Evolutionary conservation across 1,140 invertebrate species (phyloP).

Genomic region (Thaumatotibia leucotreta): DNA sequence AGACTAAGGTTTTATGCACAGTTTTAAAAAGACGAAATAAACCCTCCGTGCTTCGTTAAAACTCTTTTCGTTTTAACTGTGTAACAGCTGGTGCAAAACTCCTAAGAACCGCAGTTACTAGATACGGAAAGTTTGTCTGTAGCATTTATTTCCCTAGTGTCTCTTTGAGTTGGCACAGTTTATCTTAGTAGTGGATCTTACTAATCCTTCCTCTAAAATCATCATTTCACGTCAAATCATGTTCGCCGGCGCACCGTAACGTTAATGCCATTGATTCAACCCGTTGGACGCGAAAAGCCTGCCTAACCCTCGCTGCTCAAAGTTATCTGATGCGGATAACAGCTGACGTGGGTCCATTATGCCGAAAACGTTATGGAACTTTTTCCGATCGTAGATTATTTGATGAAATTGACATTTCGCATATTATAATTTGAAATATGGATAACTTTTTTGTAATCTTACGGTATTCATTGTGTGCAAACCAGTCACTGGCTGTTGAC

Average conservation of each 20-base stretch:
- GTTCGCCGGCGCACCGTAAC: background rate
- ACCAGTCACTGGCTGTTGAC: no score
- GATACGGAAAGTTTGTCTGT: no score
- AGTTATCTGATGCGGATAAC: slow-evolving; percentile 13
- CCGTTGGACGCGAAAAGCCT: slow-evolving; percentile 6
- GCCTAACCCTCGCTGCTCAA: slow-evolving; percentile 7
- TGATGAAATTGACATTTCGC: background rate
- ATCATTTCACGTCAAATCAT: slow-evolving; percentile 1
- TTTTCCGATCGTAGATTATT: background rate
- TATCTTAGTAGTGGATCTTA: background rate
- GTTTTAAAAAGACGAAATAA: no score
- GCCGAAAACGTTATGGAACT: background rate
- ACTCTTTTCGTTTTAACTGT: no score
- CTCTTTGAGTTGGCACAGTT: no score
- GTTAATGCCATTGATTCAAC: slow-evolving; percentile 10
- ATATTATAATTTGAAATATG: no score
- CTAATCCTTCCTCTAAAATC: background rate
- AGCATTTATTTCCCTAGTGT: background rate
- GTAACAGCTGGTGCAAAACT: no score
- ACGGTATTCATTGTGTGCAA: no score
- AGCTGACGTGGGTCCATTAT: slow-evolving; percentile 6
- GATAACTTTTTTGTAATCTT: no score
- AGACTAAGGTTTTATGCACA: no score
- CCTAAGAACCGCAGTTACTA: no score
- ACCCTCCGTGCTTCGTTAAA: no score